Conservation (phyloP, 2,797 vertebrate species). For the Carduelis carduelis region DNA sequence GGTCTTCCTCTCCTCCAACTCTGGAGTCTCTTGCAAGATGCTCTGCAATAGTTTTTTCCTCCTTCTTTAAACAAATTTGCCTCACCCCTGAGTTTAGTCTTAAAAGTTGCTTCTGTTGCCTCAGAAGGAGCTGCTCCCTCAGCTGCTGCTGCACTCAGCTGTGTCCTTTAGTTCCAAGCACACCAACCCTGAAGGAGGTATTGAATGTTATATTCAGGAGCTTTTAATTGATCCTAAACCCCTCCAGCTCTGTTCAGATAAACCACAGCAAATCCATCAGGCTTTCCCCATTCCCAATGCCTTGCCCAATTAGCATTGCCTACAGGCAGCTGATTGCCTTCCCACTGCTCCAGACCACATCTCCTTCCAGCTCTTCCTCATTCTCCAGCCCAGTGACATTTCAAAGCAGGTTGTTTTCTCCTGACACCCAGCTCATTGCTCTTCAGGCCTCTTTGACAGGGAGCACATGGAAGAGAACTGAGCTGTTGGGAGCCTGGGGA, state of each 20-base stretch:
- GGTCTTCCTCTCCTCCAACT: not conserved
- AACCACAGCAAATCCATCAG: not conserved
- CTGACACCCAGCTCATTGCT: not conserved
- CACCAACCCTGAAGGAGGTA: not conserved
- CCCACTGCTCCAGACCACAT: not conserved
- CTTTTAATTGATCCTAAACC: not conserved
- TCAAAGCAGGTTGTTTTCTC: not conserved
- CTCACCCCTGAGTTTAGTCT: not conserved
- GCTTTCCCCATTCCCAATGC: not conserved
- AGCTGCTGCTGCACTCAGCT: not conserved
- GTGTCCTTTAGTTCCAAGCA: not conserved
- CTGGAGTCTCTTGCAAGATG: not conserved
- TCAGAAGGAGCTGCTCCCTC: not conserved
- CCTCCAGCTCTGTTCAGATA: not conserved
- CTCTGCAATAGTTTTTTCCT: not conserved
- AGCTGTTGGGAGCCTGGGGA: not conserved
- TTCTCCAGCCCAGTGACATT: not conserved
- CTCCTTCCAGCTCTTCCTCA: not conserved
- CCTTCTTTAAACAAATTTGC: not conserved
- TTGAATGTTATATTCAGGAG: not conserved
- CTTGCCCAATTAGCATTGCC: not conserved
- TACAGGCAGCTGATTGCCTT: not conserved
- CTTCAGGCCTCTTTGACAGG: not conserved
- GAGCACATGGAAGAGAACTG: not conserved
- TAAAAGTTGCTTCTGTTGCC: not conserved